A percentile compares a stretch with the other conserved stretches of the same genome.
Evolutionary conservation across 2,888 invertebrate species (phyloP).

Genomic region (Chrysodeixis includens): DNA sequence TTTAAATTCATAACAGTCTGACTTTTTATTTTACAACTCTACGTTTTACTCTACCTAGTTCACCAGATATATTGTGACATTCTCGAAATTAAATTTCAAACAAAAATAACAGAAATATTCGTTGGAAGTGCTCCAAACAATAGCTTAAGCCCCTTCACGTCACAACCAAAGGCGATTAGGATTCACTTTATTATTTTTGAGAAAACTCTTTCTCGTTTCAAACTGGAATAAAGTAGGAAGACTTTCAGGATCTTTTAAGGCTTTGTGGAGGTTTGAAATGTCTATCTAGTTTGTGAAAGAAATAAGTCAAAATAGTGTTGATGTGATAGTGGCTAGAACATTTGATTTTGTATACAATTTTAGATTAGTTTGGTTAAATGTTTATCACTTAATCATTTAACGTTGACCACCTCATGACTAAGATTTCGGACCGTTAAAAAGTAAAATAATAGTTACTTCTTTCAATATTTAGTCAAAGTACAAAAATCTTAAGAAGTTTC

Average conservation of each 20-base stretch:
- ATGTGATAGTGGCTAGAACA: not conserved
- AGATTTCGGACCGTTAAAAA: too few species aligned
- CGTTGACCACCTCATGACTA: too few species aligned
- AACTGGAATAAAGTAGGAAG: not conserved
- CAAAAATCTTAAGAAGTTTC: too few species aligned
- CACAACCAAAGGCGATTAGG: conserved; percentile 9
- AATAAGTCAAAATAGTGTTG: not conserved
- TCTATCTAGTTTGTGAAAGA: not conserved
- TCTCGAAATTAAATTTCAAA: conserved; percentile 16
- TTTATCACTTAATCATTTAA: too few species aligned
- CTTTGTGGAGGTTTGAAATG: not conserved
- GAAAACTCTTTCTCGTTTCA: not conserved
- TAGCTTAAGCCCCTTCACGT: conserved; percentile 5
- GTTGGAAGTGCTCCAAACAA: conserved; percentile 23
- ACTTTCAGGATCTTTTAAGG: not conserved
- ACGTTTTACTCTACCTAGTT: not conserved
- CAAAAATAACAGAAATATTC: conserved; percentile 7
- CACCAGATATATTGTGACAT: conserved; percentile 7
- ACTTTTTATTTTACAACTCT: not conserved
- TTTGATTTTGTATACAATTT: too few species aligned
- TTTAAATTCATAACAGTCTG: conserved; percentile 4
- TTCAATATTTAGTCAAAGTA: too few species aligned
- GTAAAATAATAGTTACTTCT: too few species aligned
- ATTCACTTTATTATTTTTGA: conserved; percentile 7
- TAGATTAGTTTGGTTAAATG: too few species aligned